Percentiles rank a stretch among this genome's conserved stretches.
Evolutionary conservation across 1,140 invertebrate genomes (phyloP).

Genomic region (Brachionus paranguensis): DNA sequence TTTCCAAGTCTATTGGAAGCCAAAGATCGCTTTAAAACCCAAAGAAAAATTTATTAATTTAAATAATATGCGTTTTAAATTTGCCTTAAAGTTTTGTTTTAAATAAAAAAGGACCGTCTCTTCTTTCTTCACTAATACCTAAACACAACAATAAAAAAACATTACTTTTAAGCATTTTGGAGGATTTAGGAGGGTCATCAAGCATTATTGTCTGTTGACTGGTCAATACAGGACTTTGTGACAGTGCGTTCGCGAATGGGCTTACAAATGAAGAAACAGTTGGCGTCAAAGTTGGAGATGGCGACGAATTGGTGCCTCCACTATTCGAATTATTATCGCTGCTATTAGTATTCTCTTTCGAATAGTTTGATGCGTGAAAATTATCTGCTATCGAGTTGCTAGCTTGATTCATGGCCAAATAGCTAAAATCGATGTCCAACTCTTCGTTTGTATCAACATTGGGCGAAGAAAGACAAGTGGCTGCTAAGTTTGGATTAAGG

Average conservation of each 20-base stretch:
- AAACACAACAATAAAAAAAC: background rate
- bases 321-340: background rate
- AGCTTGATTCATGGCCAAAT: background rate
- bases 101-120: background rate
- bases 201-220: background rate
- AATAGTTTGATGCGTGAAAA: background rate
- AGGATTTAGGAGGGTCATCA: background rate
- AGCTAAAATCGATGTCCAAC: slow-evolving; percentile 15
- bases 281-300: background rate
- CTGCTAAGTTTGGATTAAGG: slow-evolving; percentile 66
- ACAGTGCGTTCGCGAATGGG: background rate
- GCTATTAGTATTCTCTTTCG: background rate
- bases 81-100: background rate
- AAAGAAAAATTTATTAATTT: too few species aligned
- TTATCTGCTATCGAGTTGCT: slow-evolving; percentile 39
- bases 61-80: background rate
- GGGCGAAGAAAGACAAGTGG: background rate
- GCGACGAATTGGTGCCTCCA: background rate
- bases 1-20: too few species aligned
- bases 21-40: too few species aligned
- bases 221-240: background rate
- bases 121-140: background rate
- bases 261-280: background rate
- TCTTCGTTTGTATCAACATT: background rate
- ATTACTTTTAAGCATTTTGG: slow-evolving; percentile 33